These are phyloP conservation scores for Dendrolimus kikuchii DNA, from an alignment of 1,140 invertebrate species.

Conservation along the genomic window DNA sequence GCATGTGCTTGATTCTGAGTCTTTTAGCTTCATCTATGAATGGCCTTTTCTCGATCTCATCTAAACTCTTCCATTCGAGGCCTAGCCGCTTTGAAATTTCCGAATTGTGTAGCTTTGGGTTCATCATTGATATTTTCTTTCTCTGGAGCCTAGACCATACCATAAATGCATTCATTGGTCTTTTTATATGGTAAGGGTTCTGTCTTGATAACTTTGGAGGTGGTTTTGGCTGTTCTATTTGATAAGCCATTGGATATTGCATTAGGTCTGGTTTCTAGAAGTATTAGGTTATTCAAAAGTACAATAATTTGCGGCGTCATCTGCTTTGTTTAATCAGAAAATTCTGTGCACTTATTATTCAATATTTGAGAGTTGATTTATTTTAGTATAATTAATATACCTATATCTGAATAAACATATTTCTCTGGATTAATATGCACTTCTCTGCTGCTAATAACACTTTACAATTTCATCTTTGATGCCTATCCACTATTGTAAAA, in stretches of 20 bases:
- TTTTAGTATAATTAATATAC: too few relatives aligned
- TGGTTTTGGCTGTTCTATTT: constrained; percentile 32
- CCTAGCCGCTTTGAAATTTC: constrained; percentile 84
- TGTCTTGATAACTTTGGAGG: constrained; percentile 40
- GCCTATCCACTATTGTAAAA: too few relatives aligned
- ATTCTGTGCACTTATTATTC: too few relatives aligned
- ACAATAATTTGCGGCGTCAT: too few relatives aligned
- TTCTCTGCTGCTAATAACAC: too few relatives aligned
- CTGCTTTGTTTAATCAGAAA: too few relatives aligned
- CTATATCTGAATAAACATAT: too few relatives aligned
- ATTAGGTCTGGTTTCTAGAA: constrained; percentile 4
- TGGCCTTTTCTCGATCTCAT: constrained; percentile 79
- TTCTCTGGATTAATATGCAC: too few relatives aligned
- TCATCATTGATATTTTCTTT: constrained; percentile 84
- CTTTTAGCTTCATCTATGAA: constrained; percentile 90
- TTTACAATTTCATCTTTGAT: too few relatives aligned
- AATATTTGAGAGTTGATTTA: too few relatives aligned
- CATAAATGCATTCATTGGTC: constrained; percentile 83
- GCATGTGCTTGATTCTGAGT: constrained; percentile 81
- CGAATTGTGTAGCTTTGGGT: constrained; percentile 87
- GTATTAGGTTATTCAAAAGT: not conserved
- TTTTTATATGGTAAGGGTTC: constrained; percentile 74
- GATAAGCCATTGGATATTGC: constrained; percentile 40
- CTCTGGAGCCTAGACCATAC: constrained; percentile 80
- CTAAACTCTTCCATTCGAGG: constrained; percentile 79